Conservation (phyloP, 2,797 vertebrate genomes). For the Poecilia gillii region DNA sequence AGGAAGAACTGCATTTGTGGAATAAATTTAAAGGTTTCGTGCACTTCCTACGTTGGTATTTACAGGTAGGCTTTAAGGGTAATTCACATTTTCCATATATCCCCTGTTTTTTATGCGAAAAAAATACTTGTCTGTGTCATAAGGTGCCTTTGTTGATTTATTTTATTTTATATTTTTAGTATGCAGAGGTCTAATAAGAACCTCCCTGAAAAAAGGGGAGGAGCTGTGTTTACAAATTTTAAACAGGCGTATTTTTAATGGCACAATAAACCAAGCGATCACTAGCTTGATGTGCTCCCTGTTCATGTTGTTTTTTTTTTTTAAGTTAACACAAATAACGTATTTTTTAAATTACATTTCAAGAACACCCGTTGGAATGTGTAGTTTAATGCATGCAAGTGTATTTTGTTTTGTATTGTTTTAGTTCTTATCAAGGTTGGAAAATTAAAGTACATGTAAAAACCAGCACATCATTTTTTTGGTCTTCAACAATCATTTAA, state of each 20-base stretch:
- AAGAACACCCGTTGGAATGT: not conserved
- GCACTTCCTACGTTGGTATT: not conserved
- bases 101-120: not conserved
- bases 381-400: not conserved
- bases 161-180: too few relatives aligned
- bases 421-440: not conserved
- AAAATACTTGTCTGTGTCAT: not conserved
- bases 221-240: not conserved
- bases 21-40: not conserved
- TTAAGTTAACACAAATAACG: not conserved
- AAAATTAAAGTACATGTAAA: not conserved
- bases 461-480: not conserved
- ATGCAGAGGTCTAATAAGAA: not conserved
- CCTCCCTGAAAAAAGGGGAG: not conserved
- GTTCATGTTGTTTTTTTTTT: not conserved
- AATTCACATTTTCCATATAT: not conserved
- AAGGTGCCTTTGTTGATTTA: not conserved
- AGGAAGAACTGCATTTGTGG: constrained; percentile 13
- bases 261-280: not conserved
- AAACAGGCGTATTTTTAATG: not conserved
- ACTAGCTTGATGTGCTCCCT: not conserved
- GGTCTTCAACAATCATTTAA: not conserved
- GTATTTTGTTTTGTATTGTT: not conserved
- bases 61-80: not conserved
- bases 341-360: not conserved